Evolutionary conservation across 2,113 vertebrate genomes (phyloP).

Genomic region (Calyptomena viridis): DNA sequence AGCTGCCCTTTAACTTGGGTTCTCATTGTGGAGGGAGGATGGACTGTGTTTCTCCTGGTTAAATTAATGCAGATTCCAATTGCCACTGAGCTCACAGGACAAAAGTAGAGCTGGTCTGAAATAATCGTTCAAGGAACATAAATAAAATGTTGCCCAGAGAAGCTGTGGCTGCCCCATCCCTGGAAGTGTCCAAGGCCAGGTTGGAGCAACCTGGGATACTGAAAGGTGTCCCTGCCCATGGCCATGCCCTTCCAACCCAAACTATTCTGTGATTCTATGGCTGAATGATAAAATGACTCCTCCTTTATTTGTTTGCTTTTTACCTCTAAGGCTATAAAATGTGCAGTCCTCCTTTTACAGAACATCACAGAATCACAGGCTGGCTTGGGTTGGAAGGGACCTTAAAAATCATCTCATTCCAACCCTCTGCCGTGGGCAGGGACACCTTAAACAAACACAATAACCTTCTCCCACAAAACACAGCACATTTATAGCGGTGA

Average conservation of each 20-base stretch:
- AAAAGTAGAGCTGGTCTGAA: not conserved
- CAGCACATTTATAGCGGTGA: not conserved
- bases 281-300: not conserved
- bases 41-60: not conserved
- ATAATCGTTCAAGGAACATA: not conserved
- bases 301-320: not conserved
- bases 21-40: not conserved
- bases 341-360: not conserved
- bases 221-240: not conserved
- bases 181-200: not conserved
- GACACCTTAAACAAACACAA: not conserved
- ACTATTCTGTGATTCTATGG: no score
- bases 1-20: not conserved
- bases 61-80: not conserved
- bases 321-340: not conserved
- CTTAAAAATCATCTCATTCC: no score
- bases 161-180: not conserved
- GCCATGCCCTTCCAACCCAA: not conserved
- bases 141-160: not conserved
- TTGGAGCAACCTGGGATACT: rapidly evolving
- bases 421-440: not conserved
- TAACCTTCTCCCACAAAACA: not conserved
- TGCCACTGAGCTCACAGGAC: not conserved
- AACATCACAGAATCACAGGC: not conserved
- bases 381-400: not conserved